These are phyloP conservation scores for Chaetops frenatus DNA, from an alignment of 2,113 vertebrate species.

Conservation along the genomic window DNA sequence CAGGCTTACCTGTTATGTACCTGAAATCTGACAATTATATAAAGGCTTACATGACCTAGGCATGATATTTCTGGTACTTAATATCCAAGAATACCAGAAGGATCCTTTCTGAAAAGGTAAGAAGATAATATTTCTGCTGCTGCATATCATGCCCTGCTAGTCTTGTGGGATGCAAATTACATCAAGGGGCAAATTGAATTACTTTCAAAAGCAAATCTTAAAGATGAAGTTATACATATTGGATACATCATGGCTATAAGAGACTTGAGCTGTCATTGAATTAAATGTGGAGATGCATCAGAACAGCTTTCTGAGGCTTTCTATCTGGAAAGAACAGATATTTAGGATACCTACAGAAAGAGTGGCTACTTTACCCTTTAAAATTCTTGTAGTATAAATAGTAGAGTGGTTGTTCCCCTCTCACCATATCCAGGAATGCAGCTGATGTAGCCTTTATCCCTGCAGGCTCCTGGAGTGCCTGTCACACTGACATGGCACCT, in stretches of 20 bases:
- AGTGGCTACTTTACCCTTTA: background rate
- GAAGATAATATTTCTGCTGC: background rate
- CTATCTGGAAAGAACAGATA: background rate
- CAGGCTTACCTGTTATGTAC: background rate
- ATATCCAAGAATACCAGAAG: background rate
- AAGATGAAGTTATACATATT: background rate
- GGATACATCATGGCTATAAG: background rate
- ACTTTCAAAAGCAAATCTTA: background rate
- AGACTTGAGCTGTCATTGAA: background rate
- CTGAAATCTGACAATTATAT: background rate
- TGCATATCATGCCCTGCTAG: fast-evolving
- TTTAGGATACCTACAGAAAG: background rate
- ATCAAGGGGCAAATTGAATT: background rate
- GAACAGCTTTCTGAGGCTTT: background rate
- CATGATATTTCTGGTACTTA: background rate
- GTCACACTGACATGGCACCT: background rate
- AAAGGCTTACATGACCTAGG: background rate
- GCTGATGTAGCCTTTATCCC: background rate
- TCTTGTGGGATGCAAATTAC: background rate
- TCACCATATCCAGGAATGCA: background rate
- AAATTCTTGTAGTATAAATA: background rate
- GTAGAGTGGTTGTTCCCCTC: background rate
- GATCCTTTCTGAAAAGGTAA: background rate
- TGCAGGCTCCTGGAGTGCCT: background rate
- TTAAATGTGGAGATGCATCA: background rate